Evolutionary conservation across 2,888 invertebrate species (phyloP).

Genomic region (Drosophila peninsularis): DNA sequence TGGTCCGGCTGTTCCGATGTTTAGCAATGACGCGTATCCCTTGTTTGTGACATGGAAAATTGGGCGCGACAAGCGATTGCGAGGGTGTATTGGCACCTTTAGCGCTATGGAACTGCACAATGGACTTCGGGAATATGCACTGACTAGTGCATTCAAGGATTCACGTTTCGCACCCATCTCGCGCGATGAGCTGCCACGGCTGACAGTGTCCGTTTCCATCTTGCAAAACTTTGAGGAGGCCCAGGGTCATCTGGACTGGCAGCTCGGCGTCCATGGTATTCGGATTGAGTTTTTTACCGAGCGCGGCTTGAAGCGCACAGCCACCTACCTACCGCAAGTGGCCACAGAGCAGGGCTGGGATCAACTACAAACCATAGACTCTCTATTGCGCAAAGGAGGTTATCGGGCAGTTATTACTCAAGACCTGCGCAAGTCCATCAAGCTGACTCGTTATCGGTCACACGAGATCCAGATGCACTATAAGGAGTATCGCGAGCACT

Average conservation of each 20-base stretch:
- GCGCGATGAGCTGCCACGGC: slow-evolving; percentile 95
- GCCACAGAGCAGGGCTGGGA: slow-evolving; percentile 99
- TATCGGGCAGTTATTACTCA: slow-evolving; percentile 96
- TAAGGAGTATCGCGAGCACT: slow-evolving; percentile 88
- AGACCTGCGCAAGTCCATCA: slow-evolving; percentile 94
- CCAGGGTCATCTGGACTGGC: slow-evolving; percentile 97
- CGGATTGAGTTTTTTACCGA: slow-evolving; percentile 98
- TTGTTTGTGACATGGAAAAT: slow-evolving; percentile 99
- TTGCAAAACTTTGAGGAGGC: slow-evolving; percentile 97
- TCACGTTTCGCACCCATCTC: slow-evolving; percentile 97
- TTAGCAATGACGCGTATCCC: slow-evolving; percentile 97
- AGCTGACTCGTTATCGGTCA: slow-evolving; percentile 97
- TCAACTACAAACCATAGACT: slow-evolving; percentile 99
- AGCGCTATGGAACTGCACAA: slow-evolving; percentile 97
- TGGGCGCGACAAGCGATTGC: slow-evolving; percentile 96
- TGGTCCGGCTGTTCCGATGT: slow-evolving; percentile 95
- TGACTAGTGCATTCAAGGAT: slow-evolving; percentile 99
- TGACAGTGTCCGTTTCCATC: slow-evolving; percentile 98
- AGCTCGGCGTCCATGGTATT: slow-evolving; percentile 98
- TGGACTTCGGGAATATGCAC: slow-evolving; percentile 97
- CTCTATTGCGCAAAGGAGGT: slow-evolving; percentile 97
- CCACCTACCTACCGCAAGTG: slow-evolving; percentile 99
- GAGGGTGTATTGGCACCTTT: slow-evolving; percentile 99
- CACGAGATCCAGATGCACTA: slow-evolving; percentile 96
- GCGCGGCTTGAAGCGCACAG: slow-evolving; percentile 96